Percentiles rank a stretch among this genome's conserved stretches.
Conservation (phyloP, 2,888 invertebrate species). For the Dendrolimus pini region DNA sequence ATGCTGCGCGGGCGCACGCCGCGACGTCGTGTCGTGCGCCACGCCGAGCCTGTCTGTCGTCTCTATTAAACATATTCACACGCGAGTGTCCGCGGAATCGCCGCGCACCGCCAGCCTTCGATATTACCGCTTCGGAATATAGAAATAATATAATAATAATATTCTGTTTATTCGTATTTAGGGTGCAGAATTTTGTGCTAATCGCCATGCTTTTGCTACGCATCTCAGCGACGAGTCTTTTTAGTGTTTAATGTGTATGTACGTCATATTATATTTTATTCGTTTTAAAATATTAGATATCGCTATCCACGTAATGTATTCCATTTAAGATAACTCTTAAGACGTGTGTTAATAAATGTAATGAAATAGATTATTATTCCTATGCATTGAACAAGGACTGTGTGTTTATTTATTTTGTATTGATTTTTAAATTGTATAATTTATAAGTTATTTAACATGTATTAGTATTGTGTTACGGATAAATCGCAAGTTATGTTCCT, state of each 20-base stretch:
- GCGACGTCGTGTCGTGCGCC: constrained; percentile 13
- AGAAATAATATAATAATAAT: constrained; percentile 23
- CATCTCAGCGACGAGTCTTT: constrained; percentile 59
- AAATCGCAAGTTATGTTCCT: constrained; percentile 43
- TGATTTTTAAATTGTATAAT: constrained; percentile 41
- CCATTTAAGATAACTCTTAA: constrained; percentile 65
- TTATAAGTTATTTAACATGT: constrained; percentile 67
- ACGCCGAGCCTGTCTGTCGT: background rate
- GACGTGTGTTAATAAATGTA: constrained; percentile 59
- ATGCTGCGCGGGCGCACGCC: constrained; percentile 11
- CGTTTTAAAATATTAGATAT: constrained; percentile 50
- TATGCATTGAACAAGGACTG: constrained; percentile 69
- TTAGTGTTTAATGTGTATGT: constrained; percentile 45
- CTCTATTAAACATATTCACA: background rate
- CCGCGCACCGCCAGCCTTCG: constrained; percentile 14
- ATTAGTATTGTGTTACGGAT: constrained; percentile 45
- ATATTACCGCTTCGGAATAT: constrained; percentile 44
- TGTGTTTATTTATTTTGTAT: constrained; percentile 70
- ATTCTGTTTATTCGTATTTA: constrained; percentile 59
- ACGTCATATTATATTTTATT: constrained; percentile 42
- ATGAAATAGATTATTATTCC: constrained; percentile 58
- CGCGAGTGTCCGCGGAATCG: constrained; percentile 3
- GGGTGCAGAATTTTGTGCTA: constrained; percentile 71
- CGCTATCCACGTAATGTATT: constrained; percentile 65
- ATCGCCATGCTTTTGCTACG: constrained; percentile 69